A percentile compares a stretch with the other conserved stretches of the same genome.
These are phyloP conservation scores for Gymnoscopelus microlampas DNA, from an alignment of 2,797 vertebrate genomes.

Conservation along the genomic window DNA sequence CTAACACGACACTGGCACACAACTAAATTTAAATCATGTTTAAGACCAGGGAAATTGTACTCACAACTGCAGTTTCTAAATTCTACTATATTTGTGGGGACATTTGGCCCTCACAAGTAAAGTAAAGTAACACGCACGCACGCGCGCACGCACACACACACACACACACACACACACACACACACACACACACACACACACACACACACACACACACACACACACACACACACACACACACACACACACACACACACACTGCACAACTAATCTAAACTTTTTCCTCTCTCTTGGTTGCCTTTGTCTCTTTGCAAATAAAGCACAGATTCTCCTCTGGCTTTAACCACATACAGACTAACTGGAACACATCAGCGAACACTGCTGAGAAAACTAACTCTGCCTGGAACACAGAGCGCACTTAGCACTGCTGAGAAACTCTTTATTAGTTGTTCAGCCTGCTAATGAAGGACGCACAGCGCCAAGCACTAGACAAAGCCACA, in stretches of 20 bases:
- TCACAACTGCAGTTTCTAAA: no score
- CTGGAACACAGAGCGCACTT: no score
- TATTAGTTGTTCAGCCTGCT: no score
- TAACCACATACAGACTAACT: slow-evolving; percentile 15
- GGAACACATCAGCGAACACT: neutral
- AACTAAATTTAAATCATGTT: no score
- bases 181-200: slow-evolving; percentile 28
- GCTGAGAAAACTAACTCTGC: neutral
- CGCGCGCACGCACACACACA: neutral
- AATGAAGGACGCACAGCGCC: no score
- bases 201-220: slow-evolving; percentile 14
- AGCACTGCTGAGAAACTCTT: no score
- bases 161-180: neutral
- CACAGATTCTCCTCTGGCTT: slow-evolving; percentile 16
- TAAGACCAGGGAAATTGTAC: no score
- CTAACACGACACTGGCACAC: no score
- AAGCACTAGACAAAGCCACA: no score
- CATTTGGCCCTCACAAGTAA: neutral
- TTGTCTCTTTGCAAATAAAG: slow-evolving; percentile 14
- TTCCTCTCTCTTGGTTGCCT: neutral
- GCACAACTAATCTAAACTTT: slow-evolving; percentile 8
- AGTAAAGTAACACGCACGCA: neutral
- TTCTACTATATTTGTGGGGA: no score
- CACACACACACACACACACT: neutral
- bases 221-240: no score